Base-by-base conservation (phyloP, 2,113 vertebrate genomes). In the Oreochromis spilurus region DNA sequence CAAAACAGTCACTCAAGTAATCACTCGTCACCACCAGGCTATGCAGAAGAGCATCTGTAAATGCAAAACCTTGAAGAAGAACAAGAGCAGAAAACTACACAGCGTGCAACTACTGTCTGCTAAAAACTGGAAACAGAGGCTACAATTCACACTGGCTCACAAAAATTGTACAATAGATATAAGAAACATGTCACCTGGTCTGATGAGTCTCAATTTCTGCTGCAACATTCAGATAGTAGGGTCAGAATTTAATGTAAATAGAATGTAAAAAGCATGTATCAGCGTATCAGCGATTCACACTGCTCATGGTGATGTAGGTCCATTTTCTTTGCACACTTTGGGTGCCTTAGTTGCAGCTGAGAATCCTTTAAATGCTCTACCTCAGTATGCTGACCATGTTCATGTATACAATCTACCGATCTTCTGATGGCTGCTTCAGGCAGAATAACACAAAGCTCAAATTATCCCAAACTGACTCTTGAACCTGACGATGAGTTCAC, bases 291-390 rank as follows among this genome's bases (percentile, higher is more conserved):
- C 10, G 4, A 11, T 48, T 45, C 24, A 75, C 24, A 10, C 67
- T 48, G 21, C 40, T 38, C 40, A 43, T 43, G 1, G 21, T 45
- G 21, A 43, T 43, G 21, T 45, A 70, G n/a, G n/a, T 21, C 3
- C 21, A 26, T 43, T 26, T 70, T 43, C n/a, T 70, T 70, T 4
- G 5, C 65, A 72, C n/a, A 72, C 21, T 36, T 43, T 72, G 38
- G 21, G n/a, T 45, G 38, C 8, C 65, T 72, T 72, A 72, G 38
- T 72, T 43, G 38, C 65, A 72, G 12, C 4, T 72, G 65, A 72
- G 38, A 24, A 72, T 45, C 21, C 10, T 43, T 72, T 70, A 43
- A 70, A 43, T 70, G 65, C 38, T 70, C 65, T 70, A 70, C 43
- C 38, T 45, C n/a, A 72, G 65, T 8, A 72, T 70, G 36, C 36